These are phyloP conservation scores for Cephus runcator DNA, from an alignment of 2,888 invertebrate species.

Conservation along the genomic window DNA sequence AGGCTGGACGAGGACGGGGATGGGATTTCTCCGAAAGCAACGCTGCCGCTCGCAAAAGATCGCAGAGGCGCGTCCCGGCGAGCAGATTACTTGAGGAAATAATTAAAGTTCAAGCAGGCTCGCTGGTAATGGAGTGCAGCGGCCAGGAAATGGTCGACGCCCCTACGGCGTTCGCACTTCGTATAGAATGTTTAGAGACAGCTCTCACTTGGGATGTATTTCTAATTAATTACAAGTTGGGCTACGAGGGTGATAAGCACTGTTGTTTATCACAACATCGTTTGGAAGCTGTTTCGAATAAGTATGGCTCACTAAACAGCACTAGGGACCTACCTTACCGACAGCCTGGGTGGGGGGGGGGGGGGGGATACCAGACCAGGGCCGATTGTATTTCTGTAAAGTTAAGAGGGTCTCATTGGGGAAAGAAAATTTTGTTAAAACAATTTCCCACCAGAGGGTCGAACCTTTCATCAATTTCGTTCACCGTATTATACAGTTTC, in stretches of 20 bases:
- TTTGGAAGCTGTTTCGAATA: background rate
- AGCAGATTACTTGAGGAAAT: background rate
- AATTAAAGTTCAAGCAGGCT: background rate
- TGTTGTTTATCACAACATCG: slow-evolving; percentile 1
- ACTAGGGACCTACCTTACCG: background rate
- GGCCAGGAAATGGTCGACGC: background rate
- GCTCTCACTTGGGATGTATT: background rate
- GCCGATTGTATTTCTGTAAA: background rate
- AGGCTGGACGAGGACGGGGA: background rate
- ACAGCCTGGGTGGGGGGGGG: no score
- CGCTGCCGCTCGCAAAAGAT: background rate
- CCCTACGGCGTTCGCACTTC: background rate
- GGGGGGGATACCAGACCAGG: no score
- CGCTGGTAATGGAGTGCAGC: background rate
- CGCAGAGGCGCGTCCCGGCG: background rate
- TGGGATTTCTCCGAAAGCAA: background rate
- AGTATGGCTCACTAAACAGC: background rate
- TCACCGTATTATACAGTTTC: background rate
- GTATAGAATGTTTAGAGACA: background rate
- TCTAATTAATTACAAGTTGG: background rate
- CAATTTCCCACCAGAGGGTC: background rate
- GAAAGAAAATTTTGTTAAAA: background rate
- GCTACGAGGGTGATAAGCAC: background rate
- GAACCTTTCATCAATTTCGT: background rate
- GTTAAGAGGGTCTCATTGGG: background rate